A percentile compares a stretch with the other conserved stretches of the same genome.
These are phyloP conservation scores for Aphodius sticticus DNA, from an alignment of 2,888 invertebrate genomes.

Conservation along the genomic window DNA sequence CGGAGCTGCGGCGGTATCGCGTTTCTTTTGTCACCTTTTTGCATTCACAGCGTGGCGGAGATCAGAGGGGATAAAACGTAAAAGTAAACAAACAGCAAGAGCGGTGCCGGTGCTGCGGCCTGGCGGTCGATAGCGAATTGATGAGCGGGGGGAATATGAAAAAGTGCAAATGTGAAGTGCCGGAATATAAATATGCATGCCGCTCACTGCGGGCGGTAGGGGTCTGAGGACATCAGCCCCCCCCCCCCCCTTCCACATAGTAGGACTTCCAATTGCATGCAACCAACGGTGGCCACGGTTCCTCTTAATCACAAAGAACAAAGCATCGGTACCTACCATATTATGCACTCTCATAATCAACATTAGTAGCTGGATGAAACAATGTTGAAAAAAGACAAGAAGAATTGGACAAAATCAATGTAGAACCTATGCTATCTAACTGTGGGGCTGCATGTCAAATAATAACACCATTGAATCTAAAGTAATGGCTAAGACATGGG, in stretches of 20 bases:
- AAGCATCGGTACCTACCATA: no score
- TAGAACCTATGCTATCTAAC: no score
- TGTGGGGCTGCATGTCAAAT: no score
- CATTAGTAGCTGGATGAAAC: no score
- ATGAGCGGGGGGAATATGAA: conserved; percentile 42
- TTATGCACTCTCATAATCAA: no score
- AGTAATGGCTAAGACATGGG: no score
- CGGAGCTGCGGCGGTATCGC: not conserved
- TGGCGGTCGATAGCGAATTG: conserved; percentile 43
- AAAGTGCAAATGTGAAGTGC: conserved; percentile 46
- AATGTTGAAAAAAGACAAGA: no score
- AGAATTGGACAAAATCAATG: no score
- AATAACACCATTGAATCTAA: no score
- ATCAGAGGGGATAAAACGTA: conserved; percentile 20
- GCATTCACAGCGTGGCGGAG: not conserved
- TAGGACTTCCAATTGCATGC: conserved; percentile 11
- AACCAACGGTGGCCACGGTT: not conserved
- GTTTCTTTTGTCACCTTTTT: conserved; percentile 4
- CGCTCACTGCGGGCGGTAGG: conserved; percentile 15
- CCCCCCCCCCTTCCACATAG: not conserved
- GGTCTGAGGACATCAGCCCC: not conserved
- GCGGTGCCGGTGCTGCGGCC: not conserved
- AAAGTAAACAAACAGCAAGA: conserved; percentile 30
- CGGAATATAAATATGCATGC: conserved; percentile 45
- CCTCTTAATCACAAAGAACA: no score